Evolutionary conservation across 2,797 vertebrate genomes (phyloP), one percentile per base, ranked within the genome.

Genomic region (Tolypeutes matacus): DNA sequence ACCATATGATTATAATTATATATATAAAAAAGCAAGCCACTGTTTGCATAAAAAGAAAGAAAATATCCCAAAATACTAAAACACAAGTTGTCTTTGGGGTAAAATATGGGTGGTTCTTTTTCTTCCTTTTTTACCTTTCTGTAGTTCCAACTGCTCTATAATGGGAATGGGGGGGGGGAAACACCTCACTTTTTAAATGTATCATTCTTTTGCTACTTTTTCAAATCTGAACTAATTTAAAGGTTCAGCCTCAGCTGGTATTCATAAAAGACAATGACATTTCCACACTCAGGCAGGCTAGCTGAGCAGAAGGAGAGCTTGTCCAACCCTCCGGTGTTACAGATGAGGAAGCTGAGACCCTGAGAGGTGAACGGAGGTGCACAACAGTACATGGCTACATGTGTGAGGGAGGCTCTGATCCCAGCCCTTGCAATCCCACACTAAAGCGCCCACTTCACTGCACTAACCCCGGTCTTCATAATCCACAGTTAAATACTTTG

Each of bases 21-120:
- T 3, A 42, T 69, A 62, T 10, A 69, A 86, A 76, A 86, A 69
- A 62, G 7, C 4, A 87, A 70, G 67, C 15, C 60, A 82, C 17
- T 31, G 42, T 58, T 72, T 89, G 46, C 31, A 56, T 25, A 53
- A 27, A 92, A 81, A 85, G 75, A 34, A 83, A 80, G 39, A 64
- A 93, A 91, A 94, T 20, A 80, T 7, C 58, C 31, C 80, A 84
- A 62, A 85, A 80, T 64, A 34, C 76, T 86, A 53, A 89, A 85
- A 86, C 9, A 76, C 27, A 69, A 56, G 60, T 64, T 67, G 11
- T 89, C 36, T 36, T 70, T 56, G 31, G 21, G 31, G 12, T 56
- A 34, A 89, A 25, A 89, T 53, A 78, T n/a, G 17, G 2, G 25
- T 76, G 21, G 29, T 31, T 65, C 31, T 58, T 49, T 58, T 76